Base-by-base conservation (phyloP, 2,113 vertebrate species). In the Brachypodius melanocephalos region DNA sequence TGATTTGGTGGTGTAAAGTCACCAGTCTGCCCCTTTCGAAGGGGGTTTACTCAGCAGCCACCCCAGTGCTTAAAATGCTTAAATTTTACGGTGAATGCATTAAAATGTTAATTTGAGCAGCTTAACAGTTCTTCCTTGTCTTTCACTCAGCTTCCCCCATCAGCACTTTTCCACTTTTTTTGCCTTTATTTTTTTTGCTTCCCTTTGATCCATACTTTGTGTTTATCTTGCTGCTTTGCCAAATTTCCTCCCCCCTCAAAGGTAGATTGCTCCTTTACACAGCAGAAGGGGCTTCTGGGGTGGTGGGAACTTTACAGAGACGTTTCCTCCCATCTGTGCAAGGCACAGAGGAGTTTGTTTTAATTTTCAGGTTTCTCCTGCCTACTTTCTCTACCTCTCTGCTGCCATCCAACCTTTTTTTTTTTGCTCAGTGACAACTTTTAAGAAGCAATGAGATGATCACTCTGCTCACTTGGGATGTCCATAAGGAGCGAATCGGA, bases 91-190 rank as follows among this genome's bases (percentile, higher is more conserved):
- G 77, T 7, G 14, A 82, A 48, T 55, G 74, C 58, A 85, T 46
- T 94, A 81, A 92, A 94, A 85, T 81, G 69, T 93, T 95, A 85
- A 91, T 96, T 68, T 85, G 57, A 80, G 72, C 77, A 82, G 65
- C 69, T 78, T 78, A 54, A 32, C 59, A 59, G 42, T 77, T 93
- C 69, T 62, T 86, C 46, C 73, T 87, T 66, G 45, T 81, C 57
- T 82, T 58, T 88, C 66, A 62, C 46, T 18, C 63, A 48, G 85
- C 62, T 85, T 84, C 17, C 25, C 42, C 65, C 62, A 22, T 74
- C 89, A 69, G 31, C 74, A 79, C 75, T 71, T 76, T 40, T 61
- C 69, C 13, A 25, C 42, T 54, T 55, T 63, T 72, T 81, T 74
- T 36, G 4, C 21, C 7, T 57, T n/a, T n/a, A n/a, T n/a, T 38